Conservation (phyloP, 2,797 vertebrate species). For the Bovichtus variegatus region DNA sequence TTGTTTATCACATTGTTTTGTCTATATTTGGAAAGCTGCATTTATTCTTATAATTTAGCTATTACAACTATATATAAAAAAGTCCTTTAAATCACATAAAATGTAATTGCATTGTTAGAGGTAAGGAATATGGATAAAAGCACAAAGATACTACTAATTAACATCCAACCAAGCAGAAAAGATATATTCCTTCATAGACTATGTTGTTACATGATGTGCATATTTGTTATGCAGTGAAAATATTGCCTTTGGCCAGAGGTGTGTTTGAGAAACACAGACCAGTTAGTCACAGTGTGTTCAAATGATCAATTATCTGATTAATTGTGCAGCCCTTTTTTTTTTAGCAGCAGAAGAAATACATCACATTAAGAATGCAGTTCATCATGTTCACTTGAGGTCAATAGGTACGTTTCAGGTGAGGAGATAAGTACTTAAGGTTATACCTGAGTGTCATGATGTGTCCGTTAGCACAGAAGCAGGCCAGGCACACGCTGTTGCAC, state of each 20-base stretch:
- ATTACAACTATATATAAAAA: neutral
- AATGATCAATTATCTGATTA: neutral
- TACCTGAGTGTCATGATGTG: constrained; percentile 98
- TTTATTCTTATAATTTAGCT: neutral
- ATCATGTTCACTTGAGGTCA: neutral
- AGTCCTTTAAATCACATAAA: neutral
- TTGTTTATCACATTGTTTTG: neutral
- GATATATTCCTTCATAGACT: neutral
- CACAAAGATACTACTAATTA: neutral
- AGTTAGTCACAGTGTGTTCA: neutral
- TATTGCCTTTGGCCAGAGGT: neutral
- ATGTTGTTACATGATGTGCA: neutral
- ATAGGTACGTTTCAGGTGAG: neutral
- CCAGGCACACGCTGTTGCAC: constrained; percentile 93
- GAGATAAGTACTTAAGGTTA: neutral
- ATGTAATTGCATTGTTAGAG: neutral
- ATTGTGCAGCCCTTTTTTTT: neutral
- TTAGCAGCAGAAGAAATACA: neutral
- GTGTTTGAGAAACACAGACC: neutral
- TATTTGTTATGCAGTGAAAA: constrained; percentile 8
- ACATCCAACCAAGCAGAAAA: constrained; percentile 5
- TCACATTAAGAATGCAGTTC: neutral
- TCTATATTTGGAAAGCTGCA: neutral
- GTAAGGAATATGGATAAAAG: neutral
- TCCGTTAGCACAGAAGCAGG: constrained; percentile 98